phyloP scores from a whole-genome alignment of 37 sponge, comb jelly and placozoan genomes.

The Ephydatia muelleri region DNA sequence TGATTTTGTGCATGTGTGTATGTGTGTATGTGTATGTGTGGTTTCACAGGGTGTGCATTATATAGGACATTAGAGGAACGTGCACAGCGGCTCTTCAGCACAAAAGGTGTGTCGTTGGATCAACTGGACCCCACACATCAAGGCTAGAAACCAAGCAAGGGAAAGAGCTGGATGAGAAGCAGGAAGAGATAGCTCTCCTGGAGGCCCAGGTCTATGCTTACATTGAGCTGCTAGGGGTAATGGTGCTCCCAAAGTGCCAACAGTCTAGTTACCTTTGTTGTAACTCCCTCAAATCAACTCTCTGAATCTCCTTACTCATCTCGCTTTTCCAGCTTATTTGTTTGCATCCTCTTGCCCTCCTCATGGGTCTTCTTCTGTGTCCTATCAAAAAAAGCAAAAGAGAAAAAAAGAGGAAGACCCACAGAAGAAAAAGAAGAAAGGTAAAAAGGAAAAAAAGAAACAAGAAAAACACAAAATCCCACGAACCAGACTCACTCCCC shows the following conservation, averaged over 20 bases:
- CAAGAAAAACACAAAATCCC: no score
- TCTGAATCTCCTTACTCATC: no score
- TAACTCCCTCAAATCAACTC: no score
- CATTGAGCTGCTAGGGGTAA: constrained; percentile 82
- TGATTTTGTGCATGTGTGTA: not conserved
- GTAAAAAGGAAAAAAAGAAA: no score
- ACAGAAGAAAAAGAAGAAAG: no score
- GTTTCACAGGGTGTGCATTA: not conserved
- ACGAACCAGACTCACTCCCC: not conserved
- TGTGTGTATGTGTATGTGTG: constrained; percentile 2
- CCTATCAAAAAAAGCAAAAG: no score
- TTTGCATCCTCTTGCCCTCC: no score
- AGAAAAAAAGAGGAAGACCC: no score
- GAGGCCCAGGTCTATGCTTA: constrained; percentile 89
- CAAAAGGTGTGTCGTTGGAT: constrained; percentile 65
- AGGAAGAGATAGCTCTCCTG: constrained; percentile 76
- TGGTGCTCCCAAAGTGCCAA: not conserved
- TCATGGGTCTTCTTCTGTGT: no score
- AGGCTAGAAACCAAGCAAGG: constrained; percentile 70
- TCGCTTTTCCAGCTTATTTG: no score
- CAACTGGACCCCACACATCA: constrained; percentile 66
- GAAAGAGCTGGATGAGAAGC: constrained; percentile 28
- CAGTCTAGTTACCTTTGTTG: no score
- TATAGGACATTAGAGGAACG: constrained; percentile 89
- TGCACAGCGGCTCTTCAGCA: constrained; percentile 83